Percentiles rank a stretch among this genome's conserved stretches.
Conservation (phyloP, 30 jellyfish, hydroid and myxozoan genomes). For the Aurelia aurita region DNA sequence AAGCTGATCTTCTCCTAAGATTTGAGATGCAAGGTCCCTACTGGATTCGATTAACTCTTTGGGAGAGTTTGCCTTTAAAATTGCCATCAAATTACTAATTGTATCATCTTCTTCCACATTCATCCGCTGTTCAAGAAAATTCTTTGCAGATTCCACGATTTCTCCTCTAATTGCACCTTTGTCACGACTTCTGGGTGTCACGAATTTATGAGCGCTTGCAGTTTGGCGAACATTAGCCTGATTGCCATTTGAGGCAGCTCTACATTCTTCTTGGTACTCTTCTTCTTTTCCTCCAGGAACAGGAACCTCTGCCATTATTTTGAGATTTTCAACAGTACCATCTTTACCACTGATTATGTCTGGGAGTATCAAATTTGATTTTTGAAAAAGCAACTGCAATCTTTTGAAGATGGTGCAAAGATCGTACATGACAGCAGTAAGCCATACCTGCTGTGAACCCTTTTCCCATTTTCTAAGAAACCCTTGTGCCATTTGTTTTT, state of each 20-base stretch:
- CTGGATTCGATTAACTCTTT: slow-evolving; percentile 26
- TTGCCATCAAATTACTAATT: slow-evolving; percentile 5
- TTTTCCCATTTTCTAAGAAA: slow-evolving; percentile 48
- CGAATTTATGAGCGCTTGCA: slow-evolving; percentile 5
- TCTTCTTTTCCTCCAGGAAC: slow-evolving; percentile 55
- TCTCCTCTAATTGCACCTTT: slow-evolving; percentile 13
- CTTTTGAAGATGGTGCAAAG: slow-evolving; percentile 46
- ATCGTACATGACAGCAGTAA: slow-evolving; percentile 30
- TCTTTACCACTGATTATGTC: slow-evolving; percentile 33
- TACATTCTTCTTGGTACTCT: slow-evolving; percentile 4
- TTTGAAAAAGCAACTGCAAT: slow-evolving; percentile 21
- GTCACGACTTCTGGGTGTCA: slow-evolving; percentile 25
- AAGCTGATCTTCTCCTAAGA: slow-evolving; percentile 30
- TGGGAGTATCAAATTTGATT: slow-evolving; percentile 39
- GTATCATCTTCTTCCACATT: slow-evolving; percentile 32
- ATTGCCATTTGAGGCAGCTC: slow-evolving; percentile 19
- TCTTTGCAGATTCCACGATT: slow-evolving; percentile 24
- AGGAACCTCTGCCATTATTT: slow-evolving; percentile 30
- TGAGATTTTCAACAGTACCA: slow-evolving; percentile 35
- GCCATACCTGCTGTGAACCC: slow-evolving; percentile 52
- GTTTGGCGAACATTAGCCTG: slow-evolving; percentile 33
- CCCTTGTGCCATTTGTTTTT: slow-evolving; percentile 51
- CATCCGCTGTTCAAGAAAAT: slow-evolving; percentile 15
- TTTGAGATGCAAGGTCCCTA: slow-evolving; percentile 31
- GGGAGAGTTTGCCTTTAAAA: slow-evolving; percentile 36